Conservation (phyloP, 2,888 invertebrate species). For the Hyposoter didymator region DNA sequence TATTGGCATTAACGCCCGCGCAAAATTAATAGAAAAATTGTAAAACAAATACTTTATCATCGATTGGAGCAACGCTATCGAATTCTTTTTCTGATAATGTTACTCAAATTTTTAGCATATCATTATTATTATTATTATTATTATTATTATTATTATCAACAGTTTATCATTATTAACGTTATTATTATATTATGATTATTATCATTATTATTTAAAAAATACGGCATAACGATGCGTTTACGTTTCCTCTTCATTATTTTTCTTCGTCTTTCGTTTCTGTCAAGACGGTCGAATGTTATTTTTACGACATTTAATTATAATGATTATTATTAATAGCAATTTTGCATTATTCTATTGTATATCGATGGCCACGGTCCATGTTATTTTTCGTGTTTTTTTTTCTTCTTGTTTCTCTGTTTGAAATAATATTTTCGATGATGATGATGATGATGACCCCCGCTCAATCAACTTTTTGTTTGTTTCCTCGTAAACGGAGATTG, state of each 20-base stretch:
- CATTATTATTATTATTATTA: constrained; percentile 58
- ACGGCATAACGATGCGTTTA: constrained; percentile 66
- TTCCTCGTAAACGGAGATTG: background rate
- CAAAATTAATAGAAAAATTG: background rate
- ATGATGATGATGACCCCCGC: constrained; percentile 48
- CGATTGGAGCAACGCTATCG: constrained; percentile 51
- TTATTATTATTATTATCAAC: constrained; percentile 19
- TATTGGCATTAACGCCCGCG: constrained; percentile 11
- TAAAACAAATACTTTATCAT: constrained; percentile 14
- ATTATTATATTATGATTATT: constrained; percentile 21
- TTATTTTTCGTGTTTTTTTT: constrained; percentile 15
- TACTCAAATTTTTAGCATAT: constrained; percentile 71
- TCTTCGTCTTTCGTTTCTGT: constrained; percentile 56
- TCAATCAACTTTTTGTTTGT: constrained; percentile 60
- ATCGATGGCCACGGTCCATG: constrained; percentile 32
- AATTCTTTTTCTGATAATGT: constrained; percentile 53
- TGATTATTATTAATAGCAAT: constrained; percentile 51
- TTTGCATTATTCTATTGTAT: constrained; percentile 44
- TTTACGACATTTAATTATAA: constrained; percentile 57
- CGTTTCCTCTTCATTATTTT: constrained; percentile 63
- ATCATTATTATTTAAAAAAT: constrained; percentile 28
- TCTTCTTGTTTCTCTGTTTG: constrained; percentile 46
- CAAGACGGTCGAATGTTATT: constrained; percentile 67
- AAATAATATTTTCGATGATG: constrained; percentile 50
- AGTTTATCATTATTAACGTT: constrained; percentile 25